Evolutionary conservation across 2,113 vertebrate genomes (phyloP), one percentile per base, ranked within the genome.

Genomic region (Calypte anna): DNA sequence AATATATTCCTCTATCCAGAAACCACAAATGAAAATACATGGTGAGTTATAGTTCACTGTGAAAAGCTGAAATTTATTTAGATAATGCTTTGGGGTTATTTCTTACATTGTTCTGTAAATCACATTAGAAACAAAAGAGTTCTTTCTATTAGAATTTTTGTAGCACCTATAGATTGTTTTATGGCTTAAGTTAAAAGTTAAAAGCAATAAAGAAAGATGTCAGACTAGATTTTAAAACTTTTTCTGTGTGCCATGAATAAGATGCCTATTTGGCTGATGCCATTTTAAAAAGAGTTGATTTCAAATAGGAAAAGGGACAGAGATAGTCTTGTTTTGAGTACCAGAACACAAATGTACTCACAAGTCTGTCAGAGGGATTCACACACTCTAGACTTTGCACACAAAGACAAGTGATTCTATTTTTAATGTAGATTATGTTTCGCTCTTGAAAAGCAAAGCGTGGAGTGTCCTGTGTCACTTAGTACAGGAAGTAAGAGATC

Each of bases 11-110:
- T 6, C 84, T 88, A 51, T 89, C 46, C 67, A 82, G 75, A 89
- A 95, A 88, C 24, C 59, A 74, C 67, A 92, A 88, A 90, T 73
- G 70, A 85, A 94, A 82, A 89, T 89, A 87, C 28, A 82, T 50
- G 24, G 62, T 33, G 54, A 93, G 44, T 44, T 92, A 78, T 24
- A 90, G 76, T 78, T 95, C 69, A 36, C 72, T 75, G 57, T 75
- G 86, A 68, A 86, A 79, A 91, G 54, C 58, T 92, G 75, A 61
- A 93, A 90, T 88, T 61, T 79, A 38, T 74, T 92, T 92, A 88
- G 61, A 68, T 66, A 85, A 88, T 82, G 63, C 85, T 88, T 79
- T 50, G 72, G 51, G 67, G 48, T 58, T 89, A 76, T 79, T 92
- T 85, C 89, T 90, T 76, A 50, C 5, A 1, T 55, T 82, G 28